Evolutionary conservation across 2,888 invertebrate species (phyloP).

Genomic region (Teleiodes luculella): DNA sequence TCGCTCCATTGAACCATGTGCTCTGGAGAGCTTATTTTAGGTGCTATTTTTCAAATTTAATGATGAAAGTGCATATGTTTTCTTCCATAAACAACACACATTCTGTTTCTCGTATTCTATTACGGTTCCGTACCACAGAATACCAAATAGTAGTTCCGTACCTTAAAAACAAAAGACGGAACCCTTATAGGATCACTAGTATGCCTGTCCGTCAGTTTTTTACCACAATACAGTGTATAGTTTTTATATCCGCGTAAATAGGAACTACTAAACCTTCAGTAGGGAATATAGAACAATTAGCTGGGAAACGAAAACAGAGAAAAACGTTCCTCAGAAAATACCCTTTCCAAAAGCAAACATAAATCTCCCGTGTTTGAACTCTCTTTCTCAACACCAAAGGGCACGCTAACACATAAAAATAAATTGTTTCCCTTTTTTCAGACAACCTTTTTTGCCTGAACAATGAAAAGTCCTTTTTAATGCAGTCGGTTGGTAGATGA

Average conservation of each 20-base stretch:
- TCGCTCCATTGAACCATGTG: conserved; percentile 1
- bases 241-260: conserved; percentile 29
- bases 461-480: neutral
- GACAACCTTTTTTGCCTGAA: conserved; percentile 21
- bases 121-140: too few relatives aligned
- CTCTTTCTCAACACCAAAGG: conserved; percentile 44
- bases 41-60: neutral
- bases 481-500: neutral
- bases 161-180: too few relatives aligned
- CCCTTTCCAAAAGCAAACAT: conserved; percentile 44
- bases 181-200: too few relatives aligned
- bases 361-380: conserved; percentile 54
- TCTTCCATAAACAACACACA: too few relatives aligned
- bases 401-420: conserved; percentile 49
- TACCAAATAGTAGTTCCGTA: too few relatives aligned
- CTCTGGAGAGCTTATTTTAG: neutral
- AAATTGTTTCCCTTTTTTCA: conserved; percentile 39
- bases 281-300: neutral
- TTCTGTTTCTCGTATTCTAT: too few relatives aligned
- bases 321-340: conserved; percentile 32
- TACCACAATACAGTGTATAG: too few relatives aligned
- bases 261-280: neutral
- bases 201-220: too few relatives aligned
- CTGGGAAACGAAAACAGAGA: neutral
- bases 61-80: too few relatives aligned